Conservation (phyloP, 2,113 vertebrate genomes). For the Oryzias curvinotus region DNA sequence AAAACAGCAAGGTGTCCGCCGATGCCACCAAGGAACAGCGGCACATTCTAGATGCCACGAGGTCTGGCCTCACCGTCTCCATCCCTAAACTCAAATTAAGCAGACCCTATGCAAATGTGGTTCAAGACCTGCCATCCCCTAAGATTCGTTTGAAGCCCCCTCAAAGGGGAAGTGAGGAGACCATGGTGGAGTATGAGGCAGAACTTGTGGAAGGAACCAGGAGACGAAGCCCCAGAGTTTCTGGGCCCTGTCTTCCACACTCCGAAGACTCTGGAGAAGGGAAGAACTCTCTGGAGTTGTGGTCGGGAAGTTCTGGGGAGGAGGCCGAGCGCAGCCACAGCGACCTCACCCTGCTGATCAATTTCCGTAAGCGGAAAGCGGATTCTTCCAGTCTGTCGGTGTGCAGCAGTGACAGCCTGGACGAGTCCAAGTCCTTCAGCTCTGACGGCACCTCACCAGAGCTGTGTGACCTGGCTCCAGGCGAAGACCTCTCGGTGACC, state of each 20-base stretch:
- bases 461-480: slow-evolving; percentile 86
- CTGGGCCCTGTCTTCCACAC: slow-evolving; percentile 58
- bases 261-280: slow-evolving; percentile 74
- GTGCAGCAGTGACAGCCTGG: slow-evolving; percentile 92
- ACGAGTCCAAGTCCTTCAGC: slow-evolving; percentile 91
- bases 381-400: slow-evolving; percentile 87
- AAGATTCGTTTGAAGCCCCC: slow-evolving; percentile 90
- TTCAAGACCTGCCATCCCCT: slow-evolving; percentile 83
- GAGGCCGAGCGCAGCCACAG: slow-evolving; percentile 78
- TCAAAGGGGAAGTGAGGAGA: slow-evolving; percentile 77
- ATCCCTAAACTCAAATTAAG: slow-evolving; percentile 95
- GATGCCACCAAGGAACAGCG: slow-evolving; percentile 71
- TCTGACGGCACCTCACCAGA: slow-evolving; percentile 88
- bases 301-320: slow-evolving; percentile 88
- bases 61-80: slow-evolving; percentile 79
- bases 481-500: slow-evolving; percentile 83
- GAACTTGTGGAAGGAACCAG: slow-evolving; percentile 84
- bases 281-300: slow-evolving; percentile 81
- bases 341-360: slow-evolving; percentile 87
- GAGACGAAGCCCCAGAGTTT: slow-evolving; percentile 73
- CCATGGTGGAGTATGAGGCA: slow-evolving; percentile 86
- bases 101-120: slow-evolving; percentile 77
- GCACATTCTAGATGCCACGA: slow-evolving; percentile 78
- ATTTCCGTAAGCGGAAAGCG: slow-evolving; percentile 85
- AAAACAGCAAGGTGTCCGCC: slow-evolving; percentile 65